These are phyloP conservation scores for Agrilus cyanescens DNA, from an alignment of 2,888 invertebrate genomes.

Conservation along the genomic window DNA sequence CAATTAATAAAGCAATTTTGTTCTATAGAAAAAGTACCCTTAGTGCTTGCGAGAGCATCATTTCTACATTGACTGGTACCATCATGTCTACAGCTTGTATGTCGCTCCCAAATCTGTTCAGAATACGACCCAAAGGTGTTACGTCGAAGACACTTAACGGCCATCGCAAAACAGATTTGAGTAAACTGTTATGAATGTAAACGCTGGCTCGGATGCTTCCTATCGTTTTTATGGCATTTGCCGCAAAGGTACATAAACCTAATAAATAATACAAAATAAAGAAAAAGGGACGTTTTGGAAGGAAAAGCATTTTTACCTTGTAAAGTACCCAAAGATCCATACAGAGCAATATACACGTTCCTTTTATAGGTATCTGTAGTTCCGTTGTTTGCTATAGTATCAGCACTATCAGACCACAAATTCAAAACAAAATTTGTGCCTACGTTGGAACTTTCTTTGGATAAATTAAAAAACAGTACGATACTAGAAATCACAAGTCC, in stretches of 20 bases:
- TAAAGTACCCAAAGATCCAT: slow-evolving; percentile 74
- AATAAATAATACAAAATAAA: too few relatives aligned
- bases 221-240: too few relatives aligned
- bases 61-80: slow-evolving; percentile 29
- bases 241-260: too few relatives aligned
- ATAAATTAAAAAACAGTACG: slow-evolving; percentile 66
- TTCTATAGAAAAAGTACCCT: background rate
- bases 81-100: slow-evolving; percentile 42
- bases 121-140: slow-evolving; percentile 49
- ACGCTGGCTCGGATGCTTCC: too few relatives aligned
- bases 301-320: slow-evolving; percentile 59
- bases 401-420: slow-evolving; percentile 60
- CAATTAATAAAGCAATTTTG: slow-evolving; percentile 32
- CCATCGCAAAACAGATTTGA: slow-evolving; percentile 30
- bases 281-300: too few relatives aligned
- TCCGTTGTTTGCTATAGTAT: slow-evolving; percentile 37
- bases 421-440: slow-evolving; percentile 81
- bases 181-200: too few relatives aligned
- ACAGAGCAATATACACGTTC: slow-evolving; percentile 76
- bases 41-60: too few relatives aligned
- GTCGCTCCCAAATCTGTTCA: slow-evolving; percentile 49
- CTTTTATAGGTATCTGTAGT: slow-evolving; percentile 45
- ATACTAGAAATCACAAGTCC: slow-evolving; percentile 62
- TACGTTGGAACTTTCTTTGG: slow-evolving; percentile 74
- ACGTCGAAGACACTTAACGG: slow-evolving; percentile 50